These are phyloP conservation scores for Microcebus griseorufus DNA, from an alignment of 2,113 vertebrate species.

Conservation along the genomic window DNA sequence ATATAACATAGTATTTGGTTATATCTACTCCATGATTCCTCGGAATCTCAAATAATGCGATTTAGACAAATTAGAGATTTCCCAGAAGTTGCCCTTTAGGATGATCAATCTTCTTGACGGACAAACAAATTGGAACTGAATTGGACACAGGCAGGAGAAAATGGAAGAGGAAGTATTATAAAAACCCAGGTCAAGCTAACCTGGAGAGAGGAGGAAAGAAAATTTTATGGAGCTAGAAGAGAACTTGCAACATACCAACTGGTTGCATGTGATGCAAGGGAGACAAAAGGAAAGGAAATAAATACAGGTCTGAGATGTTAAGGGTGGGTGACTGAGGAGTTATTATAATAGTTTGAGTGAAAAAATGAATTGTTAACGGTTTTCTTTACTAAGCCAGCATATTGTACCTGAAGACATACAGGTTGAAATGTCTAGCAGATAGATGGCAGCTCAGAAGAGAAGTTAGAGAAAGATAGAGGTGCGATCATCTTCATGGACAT, in stretches of 20 bases:
- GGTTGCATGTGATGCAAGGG: not conserved
- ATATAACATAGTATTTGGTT: not conserved
- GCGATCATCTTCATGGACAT: not conserved
- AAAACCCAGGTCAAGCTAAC: constrained; percentile 27
- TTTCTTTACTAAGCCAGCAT: not conserved
- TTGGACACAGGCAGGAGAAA: constrained; percentile 10
- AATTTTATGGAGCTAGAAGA: not conserved
- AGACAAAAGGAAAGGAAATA: not conserved
- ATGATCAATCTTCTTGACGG: not conserved
- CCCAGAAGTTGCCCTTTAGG: not conserved
- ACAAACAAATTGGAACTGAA: constrained; percentile 26
- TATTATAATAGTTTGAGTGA: not conserved
- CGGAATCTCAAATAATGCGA: not conserved
- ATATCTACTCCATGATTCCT: not conserved
- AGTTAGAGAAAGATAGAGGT: not conserved
- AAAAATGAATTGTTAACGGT: not conserved
- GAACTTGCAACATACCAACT: not conserved
- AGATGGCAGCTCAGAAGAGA: not conserved
- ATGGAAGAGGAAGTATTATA: not conserved
- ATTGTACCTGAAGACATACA: not conserved
- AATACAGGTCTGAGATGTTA: not conserved
- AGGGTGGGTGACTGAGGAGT: not conserved
- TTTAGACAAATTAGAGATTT: not conserved
- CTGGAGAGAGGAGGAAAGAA: not conserved
- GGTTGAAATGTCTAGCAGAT: not conserved